Conservation (phyloP, 1,140 invertebrate genomes). For the Leptonema lineaticorne region DNA sequence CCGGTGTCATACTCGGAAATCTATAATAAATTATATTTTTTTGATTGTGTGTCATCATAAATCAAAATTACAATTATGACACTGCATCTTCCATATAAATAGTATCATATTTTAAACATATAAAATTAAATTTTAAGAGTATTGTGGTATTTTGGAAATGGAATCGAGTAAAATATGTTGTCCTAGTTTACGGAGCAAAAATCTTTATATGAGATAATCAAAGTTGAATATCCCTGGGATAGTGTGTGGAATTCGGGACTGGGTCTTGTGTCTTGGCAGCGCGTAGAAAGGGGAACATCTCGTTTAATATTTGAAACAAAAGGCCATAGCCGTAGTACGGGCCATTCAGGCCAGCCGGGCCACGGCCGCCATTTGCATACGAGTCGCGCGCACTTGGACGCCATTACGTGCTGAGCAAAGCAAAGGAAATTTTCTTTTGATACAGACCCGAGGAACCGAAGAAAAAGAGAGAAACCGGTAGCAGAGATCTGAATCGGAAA, state of each 20-base stretch:
- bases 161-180: too few species aligned
- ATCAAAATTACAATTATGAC: too few species aligned
- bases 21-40: too few species aligned
- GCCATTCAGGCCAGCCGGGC: constrained; percentile 27
- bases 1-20: too few species aligned
- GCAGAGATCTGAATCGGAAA: background rate
- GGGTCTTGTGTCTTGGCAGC: background rate
- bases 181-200: too few species aligned
- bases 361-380: constrained; percentile 23
- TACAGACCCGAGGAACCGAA: constrained; percentile 1
- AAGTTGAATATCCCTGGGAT: background rate
- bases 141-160: too few species aligned
- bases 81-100: too few species aligned
- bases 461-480: background rate
- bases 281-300: background rate
- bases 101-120: too few species aligned
- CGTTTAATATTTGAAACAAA: constrained; percentile 30
- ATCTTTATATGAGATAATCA: too few species aligned
- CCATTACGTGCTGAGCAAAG: constrained; percentile 28
- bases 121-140: too few species aligned
- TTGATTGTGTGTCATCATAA: too few species aligned
- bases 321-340: background rate
- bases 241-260: background rate
- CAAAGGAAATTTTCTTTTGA: constrained; percentile 31
- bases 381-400: constrained; percentile 16